Percentiles rank a stretch among this genome's conserved stretches.
phyloP scores from a whole-genome alignment of 2,888 invertebrate genomes.

The Pandemis cinnamomeana region DNA sequence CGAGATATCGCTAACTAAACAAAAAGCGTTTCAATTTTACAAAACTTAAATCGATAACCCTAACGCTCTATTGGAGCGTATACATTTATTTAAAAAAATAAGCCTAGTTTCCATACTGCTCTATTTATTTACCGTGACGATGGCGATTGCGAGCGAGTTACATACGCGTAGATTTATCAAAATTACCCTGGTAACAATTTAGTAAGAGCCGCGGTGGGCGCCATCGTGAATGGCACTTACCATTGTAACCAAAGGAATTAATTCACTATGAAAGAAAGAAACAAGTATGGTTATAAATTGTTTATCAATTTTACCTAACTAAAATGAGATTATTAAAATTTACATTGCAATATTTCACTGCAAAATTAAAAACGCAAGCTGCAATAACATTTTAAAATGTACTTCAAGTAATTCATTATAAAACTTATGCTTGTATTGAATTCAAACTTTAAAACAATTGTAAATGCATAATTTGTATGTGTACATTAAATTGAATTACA shows the following conservation, averaged over 20 bases:
- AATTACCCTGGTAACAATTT: too few relatives aligned
- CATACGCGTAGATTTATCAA: too few relatives aligned
- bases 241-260: not conserved
- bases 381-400: conserved; percentile 23
- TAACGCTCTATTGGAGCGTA: too few relatives aligned
- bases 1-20: too few relatives aligned
- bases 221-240: not conserved
- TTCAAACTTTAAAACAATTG: conserved; percentile 6
- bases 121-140: too few relatives aligned
- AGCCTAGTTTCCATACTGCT: too few relatives aligned
- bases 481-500: conserved; percentile 20
- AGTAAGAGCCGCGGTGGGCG: too few relatives aligned
- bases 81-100: too few relatives aligned
- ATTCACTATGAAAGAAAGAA: not conserved
- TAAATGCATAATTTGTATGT: conserved; percentile 31
- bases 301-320: conserved; percentile 32
- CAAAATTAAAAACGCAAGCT: conserved; percentile 20
- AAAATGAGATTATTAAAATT: conserved; percentile 33
- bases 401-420: conserved; percentile 17
- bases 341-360: conserved; percentile 27
- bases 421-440: not conserved
- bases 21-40: too few relatives aligned
- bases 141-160: too few relatives aligned
- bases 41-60: too few relatives aligned
- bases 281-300: conserved; percentile 15